These are phyloP conservation scores for Lasioglossum lativentre DNA, from an alignment of 2,888 invertebrate genomes.

Conservation along the genomic window DNA sequence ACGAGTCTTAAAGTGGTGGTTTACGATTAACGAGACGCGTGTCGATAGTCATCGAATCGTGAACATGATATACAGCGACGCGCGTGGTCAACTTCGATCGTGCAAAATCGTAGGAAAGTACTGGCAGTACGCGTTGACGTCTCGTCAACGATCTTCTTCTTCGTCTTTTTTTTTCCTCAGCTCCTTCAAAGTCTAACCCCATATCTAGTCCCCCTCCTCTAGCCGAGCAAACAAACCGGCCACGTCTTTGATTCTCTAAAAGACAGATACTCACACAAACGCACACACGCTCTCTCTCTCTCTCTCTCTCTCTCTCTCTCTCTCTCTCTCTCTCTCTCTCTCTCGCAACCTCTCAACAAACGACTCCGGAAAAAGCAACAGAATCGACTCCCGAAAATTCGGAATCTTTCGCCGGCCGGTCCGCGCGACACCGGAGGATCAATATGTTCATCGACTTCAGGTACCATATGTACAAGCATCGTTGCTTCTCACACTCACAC, in stretches of 20 bases:
- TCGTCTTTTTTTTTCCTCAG: not conserved
- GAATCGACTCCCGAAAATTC: not conserved
- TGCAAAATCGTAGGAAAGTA: conserved; percentile 71
- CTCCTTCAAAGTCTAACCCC: conserved; percentile 51
- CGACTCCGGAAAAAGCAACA: not conserved
- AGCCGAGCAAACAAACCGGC: conserved; percentile 51
- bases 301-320: not conserved
- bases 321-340: not conserved
- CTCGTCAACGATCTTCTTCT: conserved; percentile 28
- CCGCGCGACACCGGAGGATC: conserved; percentile 41
- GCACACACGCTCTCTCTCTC: no score
- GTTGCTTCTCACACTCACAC: conserved; percentile 30
- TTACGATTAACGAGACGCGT: conserved; percentile 49
- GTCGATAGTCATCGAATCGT: conserved; percentile 29
- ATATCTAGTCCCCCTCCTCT: conserved; percentile 50
- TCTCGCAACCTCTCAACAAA: not conserved
- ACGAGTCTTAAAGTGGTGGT: conserved; percentile 53
- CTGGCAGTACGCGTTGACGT: conserved; percentile 39
- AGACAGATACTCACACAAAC: not conserved
- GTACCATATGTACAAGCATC: conserved; percentile 72
- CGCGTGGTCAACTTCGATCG: conserved; percentile 63
- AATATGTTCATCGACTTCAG: conserved; percentile 71
- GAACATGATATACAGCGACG: conserved; percentile 37
- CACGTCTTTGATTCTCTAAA: conserved; percentile 14
- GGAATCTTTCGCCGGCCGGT: not conserved